Conservation (phyloP, 1,140 invertebrate genomes). For the Ceratosolen solmsi region DNA sequence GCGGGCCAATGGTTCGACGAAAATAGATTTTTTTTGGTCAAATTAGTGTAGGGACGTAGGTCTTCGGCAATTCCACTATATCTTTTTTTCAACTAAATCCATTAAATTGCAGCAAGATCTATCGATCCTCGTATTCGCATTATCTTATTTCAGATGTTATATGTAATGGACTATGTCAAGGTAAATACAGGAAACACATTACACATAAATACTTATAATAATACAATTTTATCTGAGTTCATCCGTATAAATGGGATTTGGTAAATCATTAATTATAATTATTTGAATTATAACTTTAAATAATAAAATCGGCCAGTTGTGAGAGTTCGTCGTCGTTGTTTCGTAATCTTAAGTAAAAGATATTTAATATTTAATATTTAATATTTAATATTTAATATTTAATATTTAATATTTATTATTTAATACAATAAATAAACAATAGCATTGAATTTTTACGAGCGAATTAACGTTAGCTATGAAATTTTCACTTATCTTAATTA, state of each 20-base stretch:
- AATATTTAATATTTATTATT: too few relatives aligned
- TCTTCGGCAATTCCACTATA: too few relatives aligned
- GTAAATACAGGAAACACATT: not conserved
- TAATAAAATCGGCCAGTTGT: too few relatives aligned
- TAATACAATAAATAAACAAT: too few relatives aligned
- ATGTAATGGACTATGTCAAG: not conserved
- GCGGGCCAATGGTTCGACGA: slow-evolving; percentile 57
- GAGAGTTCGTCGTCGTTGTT: too few relatives aligned
- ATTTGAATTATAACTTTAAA: too few relatives aligned
- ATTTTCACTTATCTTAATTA: not conserved
- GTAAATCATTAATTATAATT: not conserved
- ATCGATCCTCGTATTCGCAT: not conserved
- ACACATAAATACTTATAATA: not conserved
- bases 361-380: too few relatives aligned
- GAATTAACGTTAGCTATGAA: too few relatives aligned
- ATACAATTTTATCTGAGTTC: not conserved
- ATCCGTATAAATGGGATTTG: not conserved
- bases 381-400: too few relatives aligned
- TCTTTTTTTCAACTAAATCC: not conserved
- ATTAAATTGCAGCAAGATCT: not conserved
- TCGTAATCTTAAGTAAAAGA: too few relatives aligned
- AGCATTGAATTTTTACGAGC: too few relatives aligned
- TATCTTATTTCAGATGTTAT: not conserved
- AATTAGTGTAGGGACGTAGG: too few relatives aligned
- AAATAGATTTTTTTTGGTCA: not conserved